A percentile compares a stretch with the other conserved stretches of the same genome.
Evolutionary conservation across 2,797 vertebrate species (phyloP).

Genomic region (Vireo griseus): DNA sequence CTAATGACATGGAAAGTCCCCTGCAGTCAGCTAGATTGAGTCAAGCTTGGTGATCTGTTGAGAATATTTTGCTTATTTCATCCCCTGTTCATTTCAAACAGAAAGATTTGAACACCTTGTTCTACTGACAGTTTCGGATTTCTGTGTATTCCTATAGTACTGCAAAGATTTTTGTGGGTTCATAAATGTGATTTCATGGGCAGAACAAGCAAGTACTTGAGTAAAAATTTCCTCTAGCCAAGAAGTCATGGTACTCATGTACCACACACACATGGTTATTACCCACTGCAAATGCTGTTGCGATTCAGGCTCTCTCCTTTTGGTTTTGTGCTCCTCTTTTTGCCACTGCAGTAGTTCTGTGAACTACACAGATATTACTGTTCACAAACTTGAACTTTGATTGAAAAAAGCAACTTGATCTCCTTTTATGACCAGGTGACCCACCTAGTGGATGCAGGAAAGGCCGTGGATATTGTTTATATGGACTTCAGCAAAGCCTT

Average conservation of each 20-base stretch:
- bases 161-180: not conserved
- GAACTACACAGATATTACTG: not conserved
- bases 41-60: not conserved
- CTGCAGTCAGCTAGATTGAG: not conserved
- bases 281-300: not conserved
- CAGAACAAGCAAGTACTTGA: not conserved
- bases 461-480: not conserved
- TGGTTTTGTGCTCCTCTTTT: not conserved
- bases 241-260: not conserved
- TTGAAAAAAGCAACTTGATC: not conserved
- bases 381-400: not conserved
- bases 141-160: not conserved
- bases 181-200: not conserved
- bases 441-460: not conserved
- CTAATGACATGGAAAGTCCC: not conserved
- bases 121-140: not conserved
- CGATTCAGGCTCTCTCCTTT: not conserved
- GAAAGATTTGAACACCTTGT: not conserved
- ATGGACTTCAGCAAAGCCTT: not conserved
- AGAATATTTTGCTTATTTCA: not conserved
- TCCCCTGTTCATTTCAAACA: not conserved
- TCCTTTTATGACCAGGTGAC: not conserved
- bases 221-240: not conserved
- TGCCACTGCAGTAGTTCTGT: not conserved
- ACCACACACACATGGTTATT: not conserved